A percentile compares a stretch with the other conserved stretches of the same genome.
These are phyloP conservation scores for Phrynocephalus vlangalii DNA, from an alignment of 2,797 vertebrate species.

Conservation along the genomic window DNA sequence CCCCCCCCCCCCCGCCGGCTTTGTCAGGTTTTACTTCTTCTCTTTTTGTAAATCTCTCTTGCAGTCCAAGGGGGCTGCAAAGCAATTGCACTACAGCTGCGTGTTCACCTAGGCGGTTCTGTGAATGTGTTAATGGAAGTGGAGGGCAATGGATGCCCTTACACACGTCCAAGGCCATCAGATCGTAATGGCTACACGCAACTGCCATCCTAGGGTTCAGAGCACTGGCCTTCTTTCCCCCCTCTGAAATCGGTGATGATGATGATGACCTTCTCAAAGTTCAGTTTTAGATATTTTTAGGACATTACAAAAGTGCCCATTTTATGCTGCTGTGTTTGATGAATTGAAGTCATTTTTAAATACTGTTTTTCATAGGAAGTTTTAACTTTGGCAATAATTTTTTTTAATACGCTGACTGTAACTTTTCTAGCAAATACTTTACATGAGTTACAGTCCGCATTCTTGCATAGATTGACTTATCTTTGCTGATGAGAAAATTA, in stretches of 20 bases:
- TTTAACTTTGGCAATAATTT: conserved; percentile 85
- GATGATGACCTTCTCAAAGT: conserved; percentile 51
- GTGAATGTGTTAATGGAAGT: conserved; percentile 80
- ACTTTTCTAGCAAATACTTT: conserved; percentile 80
- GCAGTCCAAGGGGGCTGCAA: conserved; percentile 76
- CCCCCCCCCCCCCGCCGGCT: background rate
- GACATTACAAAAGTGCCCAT: conserved; percentile 82
- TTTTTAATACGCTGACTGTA: conserved; percentile 72
- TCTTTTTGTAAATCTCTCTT: conserved; percentile 78
- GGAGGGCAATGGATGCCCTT: conserved; percentile 64
- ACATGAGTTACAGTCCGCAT: conserved; percentile 76
- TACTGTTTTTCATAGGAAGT: conserved; percentile 81
- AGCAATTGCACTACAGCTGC: conserved; percentile 83
- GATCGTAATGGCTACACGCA: conserved; percentile 59
- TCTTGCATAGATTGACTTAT: conserved; percentile 64
- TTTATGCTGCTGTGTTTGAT: conserved; percentile 87
- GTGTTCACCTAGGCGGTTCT: conserved; percentile 74
- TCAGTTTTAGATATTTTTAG: conserved; percentile 82
- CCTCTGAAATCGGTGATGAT: conserved; percentile 56
- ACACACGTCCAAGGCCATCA: conserved; percentile 65
- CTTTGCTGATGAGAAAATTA: conserved; percentile 72
- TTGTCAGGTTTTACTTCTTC: conserved; percentile 77
- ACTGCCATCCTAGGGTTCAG: conserved; percentile 73
- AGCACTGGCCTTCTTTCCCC: conserved; percentile 70
- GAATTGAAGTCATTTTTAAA: conserved; percentile 81